Evolutionary conservation across 2,797 vertebrate genomes (phyloP), one percentile per base, ranked within the genome.

Genomic region (Loriculus beryllinus): DNA sequence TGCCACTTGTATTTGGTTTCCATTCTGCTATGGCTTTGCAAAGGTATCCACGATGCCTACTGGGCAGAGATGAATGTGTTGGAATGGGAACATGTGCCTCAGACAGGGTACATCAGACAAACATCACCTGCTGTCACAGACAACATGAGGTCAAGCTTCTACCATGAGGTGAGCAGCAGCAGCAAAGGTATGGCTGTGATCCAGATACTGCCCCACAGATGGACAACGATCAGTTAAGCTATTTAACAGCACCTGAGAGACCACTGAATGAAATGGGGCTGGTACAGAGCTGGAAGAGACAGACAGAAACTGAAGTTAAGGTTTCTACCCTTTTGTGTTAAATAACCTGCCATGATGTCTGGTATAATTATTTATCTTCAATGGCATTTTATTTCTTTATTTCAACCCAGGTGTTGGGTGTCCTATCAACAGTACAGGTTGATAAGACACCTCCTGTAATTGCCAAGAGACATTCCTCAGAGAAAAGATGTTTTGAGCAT

Each of bases 401-500:
- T n/a, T n/a, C n/a, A n/a, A n/a, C n/a, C n/a, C n/a, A 83, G 40
- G 29, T 57, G 42, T 71, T 68, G 33, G 16, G 20, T 59, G n/a
- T 20, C 37, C 37, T 39, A 39, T 39, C 37, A 39, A 39, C 10
- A 76, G 23, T 45, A 60, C 16, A 78, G n/a, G 52, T 39, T 92
- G 45, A 69, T 77, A 79, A 40, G 64, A 60, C 23, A 16, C 18
- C 33, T 75, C 78, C 28, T 26, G 15, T 94, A 86, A 90, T 47
- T 93, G 52, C 51, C 62, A 84, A 67, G 63, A 81, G 35, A 68
- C 51, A 35, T 78, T 87, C 70, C 70, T 77, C 33, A 31, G 69
- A 51, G 59, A 59, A 92, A 86, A 90, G 40, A 31, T 67, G 11
- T 64, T 83, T 90, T 71, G 49, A 90, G 52, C 40, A 16, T 81